Percentiles rank a stretch among this genome's conserved stretches.
Evolutionary conservation across 2,797 vertebrate genomes (phyloP).

Genomic region (Xerus rutilus): DNA sequence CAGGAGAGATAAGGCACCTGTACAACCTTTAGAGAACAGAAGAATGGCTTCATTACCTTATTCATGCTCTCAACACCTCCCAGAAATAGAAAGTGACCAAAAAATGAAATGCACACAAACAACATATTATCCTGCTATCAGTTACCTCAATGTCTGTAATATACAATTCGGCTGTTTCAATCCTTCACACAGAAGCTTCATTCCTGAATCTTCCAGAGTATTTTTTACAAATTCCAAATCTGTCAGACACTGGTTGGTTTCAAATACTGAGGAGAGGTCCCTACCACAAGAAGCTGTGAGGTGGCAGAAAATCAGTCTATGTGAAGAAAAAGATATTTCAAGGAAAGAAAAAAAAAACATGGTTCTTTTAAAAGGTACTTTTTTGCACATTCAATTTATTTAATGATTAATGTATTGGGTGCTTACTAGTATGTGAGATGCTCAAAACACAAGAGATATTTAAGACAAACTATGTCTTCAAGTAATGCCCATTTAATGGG

Average conservation of each 20-base stretch:
- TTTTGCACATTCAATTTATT: conserved; percentile 6
- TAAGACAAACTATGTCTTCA: background rate
- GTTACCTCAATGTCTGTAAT: conserved; percentile 72
- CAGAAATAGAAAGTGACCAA: conserved; percentile 44
- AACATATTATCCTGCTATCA: conserved; percentile 11
- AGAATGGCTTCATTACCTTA: conserved; percentile 54
- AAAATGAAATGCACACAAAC: background rate
- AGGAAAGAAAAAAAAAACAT: conserved; percentile 9
- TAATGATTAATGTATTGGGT: background rate
- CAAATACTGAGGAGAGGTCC: conserved; percentile 69
- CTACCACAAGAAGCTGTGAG: conserved; percentile 73
- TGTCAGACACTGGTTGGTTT: conserved; percentile 73
- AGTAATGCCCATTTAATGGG: background rate
- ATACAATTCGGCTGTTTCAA: conserved; percentile 69
- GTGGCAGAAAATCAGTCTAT: conserved; percentile 69
- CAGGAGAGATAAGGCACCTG: conserved; percentile 49
- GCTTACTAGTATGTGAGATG: background rate
- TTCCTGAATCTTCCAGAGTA: conserved; percentile 64
- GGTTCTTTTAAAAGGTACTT: conserved; percentile 37
- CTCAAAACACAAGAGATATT: conserved; percentile 36
- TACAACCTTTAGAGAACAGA: conserved; percentile 54
- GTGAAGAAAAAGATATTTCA: conserved; percentile 63
- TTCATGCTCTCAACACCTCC: background rate
- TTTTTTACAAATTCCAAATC: conserved; percentile 68
- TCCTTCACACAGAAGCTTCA: conserved; percentile 70